Base-by-base conservation (phyloP, 2,113 vertebrate species). In the Pterocles burchelli region DNA sequence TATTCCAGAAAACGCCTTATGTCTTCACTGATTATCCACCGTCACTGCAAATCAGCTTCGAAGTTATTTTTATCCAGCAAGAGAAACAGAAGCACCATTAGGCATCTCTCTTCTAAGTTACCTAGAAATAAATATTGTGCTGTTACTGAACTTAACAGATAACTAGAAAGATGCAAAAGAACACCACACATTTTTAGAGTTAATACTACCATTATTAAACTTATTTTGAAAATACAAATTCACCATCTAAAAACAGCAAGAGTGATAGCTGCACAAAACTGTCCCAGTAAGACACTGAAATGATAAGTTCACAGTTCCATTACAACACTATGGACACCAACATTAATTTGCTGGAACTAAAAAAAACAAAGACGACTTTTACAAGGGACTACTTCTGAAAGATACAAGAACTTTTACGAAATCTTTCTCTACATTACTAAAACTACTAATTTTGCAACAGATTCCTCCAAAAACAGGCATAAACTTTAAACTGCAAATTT, bases 81-180 rank as follows among this genome's bases (percentile, higher is more conserved):
- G 21, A 83, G 38, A 81, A 63, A 29, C 1, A 54, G 61, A 55
- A 78, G 66, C 21, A 57, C 55, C 34, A 36, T 22, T 13, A 43
- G 45, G 41, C 6, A 54, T 33, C 86, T 48, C 17, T 81, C 51
- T 68, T 80, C 55, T 8, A 17, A 51, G 48, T 43, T 49, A 78
- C 45, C 96, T 96, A 74, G 45, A 92, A 86, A 68, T 34, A 88
- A 90, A 67, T 43, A 88, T 38, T 81, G 49, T 72, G 36, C 20
- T 68, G 11, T 93, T 88, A 87, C 38, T 72, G 46, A 68, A 79
- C 45, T 81, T 55, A 31, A 51, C 33, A 68, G 68, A 13, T 45
- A 84, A 74, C 38, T 17, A 36, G 58, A 89, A 90, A 80, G 33
- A 82, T 18, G 45, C 4, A 61, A 25, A 87, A 65, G 20, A 91